Evolutionary conservation across 2,797 vertebrate species (phyloP).

Genomic region (Discoglossus pictus): DNA sequence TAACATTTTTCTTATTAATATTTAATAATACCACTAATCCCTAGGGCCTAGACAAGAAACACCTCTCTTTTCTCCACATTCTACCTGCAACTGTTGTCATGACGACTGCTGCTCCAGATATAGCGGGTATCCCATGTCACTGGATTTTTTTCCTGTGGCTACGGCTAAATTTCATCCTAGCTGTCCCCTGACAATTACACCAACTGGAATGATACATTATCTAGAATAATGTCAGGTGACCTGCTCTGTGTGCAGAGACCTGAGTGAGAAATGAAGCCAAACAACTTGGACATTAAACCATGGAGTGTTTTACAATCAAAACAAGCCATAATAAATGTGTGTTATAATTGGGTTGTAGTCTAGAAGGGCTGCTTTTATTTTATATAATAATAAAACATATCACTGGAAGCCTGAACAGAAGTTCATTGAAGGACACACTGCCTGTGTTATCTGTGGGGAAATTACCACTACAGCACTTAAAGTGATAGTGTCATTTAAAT

Average conservation of each 20-base stretch:
- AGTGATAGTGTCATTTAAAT: too few species aligned
- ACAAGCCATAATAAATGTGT: too few species aligned
- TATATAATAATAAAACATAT: too few species aligned
- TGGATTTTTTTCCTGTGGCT: conserved; percentile 41
- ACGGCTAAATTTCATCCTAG: conserved; percentile 29
- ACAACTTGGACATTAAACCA: conserved; percentile 39
- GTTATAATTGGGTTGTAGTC: too few species aligned
- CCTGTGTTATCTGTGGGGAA: too few species aligned
- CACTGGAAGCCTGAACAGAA: too few species aligned
- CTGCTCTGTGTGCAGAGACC: conserved; percentile 3
- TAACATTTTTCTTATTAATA: conserved; percentile 15
- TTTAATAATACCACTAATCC: conserved; percentile 18
- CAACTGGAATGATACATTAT: conserved; percentile 37
- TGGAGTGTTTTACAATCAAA: background rate
- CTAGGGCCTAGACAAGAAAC: conserved; percentile 24
- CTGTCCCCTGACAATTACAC: conserved; percentile 43
- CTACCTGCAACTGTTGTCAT: conserved; percentile 62
- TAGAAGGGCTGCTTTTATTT: too few species aligned
- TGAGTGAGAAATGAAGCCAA: conserved; percentile 20
- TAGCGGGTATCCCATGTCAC: conserved; percentile 51
- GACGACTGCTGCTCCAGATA: conserved; percentile 53
- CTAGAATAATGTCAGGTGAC: background rate
- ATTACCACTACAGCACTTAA: too few species aligned
- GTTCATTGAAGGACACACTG: too few species aligned
- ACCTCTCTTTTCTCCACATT: conserved; percentile 46